phyloP scores from a whole-genome alignment of 2,888 invertebrate genomes.

The Tyria jacobaeae region DNA sequence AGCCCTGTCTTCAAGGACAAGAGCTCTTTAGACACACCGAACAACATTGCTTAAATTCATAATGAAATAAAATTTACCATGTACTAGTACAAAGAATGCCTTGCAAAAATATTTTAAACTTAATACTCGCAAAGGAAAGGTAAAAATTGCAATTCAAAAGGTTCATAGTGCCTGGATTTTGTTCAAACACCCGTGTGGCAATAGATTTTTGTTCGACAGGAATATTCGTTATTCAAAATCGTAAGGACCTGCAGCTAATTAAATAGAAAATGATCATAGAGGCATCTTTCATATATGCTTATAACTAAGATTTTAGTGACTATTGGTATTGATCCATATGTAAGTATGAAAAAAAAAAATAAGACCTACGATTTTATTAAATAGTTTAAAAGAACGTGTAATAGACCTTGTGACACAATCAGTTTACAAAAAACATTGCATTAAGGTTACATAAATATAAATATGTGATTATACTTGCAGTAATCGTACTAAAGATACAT shows the following conservation, averaged over 20 bases:
- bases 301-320: no score
- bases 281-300: background rate
- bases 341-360: no score
- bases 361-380: no score
- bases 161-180: conserved; percentile 13
- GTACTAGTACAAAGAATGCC: conserved; percentile 52
- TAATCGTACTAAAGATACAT: no score
- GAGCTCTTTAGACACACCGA: conserved; percentile 21
- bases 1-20: conserved; percentile 40
- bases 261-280: background rate
- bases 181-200: background rate
- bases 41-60: conserved; percentile 60
- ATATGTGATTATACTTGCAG: no score
- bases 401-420: no score
- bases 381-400: no score
- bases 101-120: conserved; percentile 50
- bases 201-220: background rate
- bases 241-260: background rate
- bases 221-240: background rate
- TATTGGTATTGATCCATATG: no score
- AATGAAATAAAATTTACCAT: conserved; percentile 56
- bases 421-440: no score
- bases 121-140: conserved; percentile 10
- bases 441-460: no score
- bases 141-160: conserved; percentile 21